Evolutionary conservation across 2,113 vertebrate species (phyloP), one percentile per base, ranked within the genome.

Genomic region (Hippocampus zosterae): DNA sequence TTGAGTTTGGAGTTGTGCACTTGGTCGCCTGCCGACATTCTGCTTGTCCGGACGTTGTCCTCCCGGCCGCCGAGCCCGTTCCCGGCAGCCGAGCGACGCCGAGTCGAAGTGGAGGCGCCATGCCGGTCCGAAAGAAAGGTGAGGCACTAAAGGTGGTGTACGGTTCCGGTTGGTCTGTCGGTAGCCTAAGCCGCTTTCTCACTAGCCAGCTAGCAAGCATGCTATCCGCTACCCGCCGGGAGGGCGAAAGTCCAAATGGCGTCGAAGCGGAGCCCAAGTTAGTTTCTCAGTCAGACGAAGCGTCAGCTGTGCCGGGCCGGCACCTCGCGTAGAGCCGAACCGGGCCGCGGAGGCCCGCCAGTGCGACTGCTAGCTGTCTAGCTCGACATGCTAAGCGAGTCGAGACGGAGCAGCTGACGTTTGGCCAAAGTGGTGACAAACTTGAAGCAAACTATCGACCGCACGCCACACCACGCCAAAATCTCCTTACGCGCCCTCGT

Each of bases 51-150:
- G 40, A 44, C 40, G 21, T 53, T 53, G 16, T 52, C 48, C 48
- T 52, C 48, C 48, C 48, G 5, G 48, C 48, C 48, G 48, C 48
- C 48, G 18, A 52, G 18, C 18, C 7, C 5, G 18, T 15, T 8
- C 48, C 18, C 15, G 48, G 16, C 8, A 9, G 52, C 21, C 52
- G 3, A n/a, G 52, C 52, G 83, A 76, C 69, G 56, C 70, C 74
- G 81, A 75, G 56, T 74, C 80, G 25, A 67, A 73, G 65, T 82
- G 46, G 65, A 67, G 65, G 48, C 44, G 80, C 86, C 92, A 97
- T 97, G 95, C 95, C 95, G 44, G 94, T 97, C 71, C 88, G 95
- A 77, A 96, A 94, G 87, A 95, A 94, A 94, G 95, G 95, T 96
- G 91, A 94, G 92, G 81, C 60, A 67, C 78, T 80, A 33, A 29